phyloP scores from a whole-genome alignment of 2,797 vertebrate genomes.

The Onychomys arenicola region DNA sequence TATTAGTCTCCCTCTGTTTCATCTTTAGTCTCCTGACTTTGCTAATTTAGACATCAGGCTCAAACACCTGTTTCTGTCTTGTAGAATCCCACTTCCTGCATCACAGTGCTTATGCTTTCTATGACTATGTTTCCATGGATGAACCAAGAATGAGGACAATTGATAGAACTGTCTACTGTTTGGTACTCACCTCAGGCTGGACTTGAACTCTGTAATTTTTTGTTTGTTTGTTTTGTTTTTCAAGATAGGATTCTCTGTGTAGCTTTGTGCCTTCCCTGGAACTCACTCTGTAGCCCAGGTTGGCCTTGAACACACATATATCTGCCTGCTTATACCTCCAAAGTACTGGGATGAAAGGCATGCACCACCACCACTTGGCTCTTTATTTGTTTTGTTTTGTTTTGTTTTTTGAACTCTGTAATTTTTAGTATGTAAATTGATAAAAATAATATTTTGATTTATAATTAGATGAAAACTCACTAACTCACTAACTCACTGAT shows the following conservation, averaged over 20 bases:
- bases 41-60: too few species aligned
- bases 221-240: too few species aligned
- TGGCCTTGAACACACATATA: too few species aligned
- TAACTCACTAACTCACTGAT: too few species aligned
- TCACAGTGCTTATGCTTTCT: background rate
- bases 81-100: background rate
- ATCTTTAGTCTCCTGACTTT: background rate
- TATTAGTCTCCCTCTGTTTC: background rate
- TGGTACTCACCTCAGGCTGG: background rate
- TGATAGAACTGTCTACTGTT: background rate
- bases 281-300: too few species aligned
- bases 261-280: too few species aligned
- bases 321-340: too few species aligned
- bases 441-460: constrained; percentile 11
- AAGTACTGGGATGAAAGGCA: too few species aligned
- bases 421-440: background rate
- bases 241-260: too few species aligned
- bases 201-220: background rate
- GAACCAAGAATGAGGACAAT: background rate
- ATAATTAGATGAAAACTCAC: background rate
- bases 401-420: background rate
- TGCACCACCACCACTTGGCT: too few species aligned
- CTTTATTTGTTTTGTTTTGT: too few species aligned
- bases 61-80: background rate
- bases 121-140: background rate